Percentiles rank a stretch among this genome's conserved stretches.
phyloP scores from a whole-genome alignment of 2,797 vertebrate genomes.

The Poeciliopsis paucimaculata region DNA sequence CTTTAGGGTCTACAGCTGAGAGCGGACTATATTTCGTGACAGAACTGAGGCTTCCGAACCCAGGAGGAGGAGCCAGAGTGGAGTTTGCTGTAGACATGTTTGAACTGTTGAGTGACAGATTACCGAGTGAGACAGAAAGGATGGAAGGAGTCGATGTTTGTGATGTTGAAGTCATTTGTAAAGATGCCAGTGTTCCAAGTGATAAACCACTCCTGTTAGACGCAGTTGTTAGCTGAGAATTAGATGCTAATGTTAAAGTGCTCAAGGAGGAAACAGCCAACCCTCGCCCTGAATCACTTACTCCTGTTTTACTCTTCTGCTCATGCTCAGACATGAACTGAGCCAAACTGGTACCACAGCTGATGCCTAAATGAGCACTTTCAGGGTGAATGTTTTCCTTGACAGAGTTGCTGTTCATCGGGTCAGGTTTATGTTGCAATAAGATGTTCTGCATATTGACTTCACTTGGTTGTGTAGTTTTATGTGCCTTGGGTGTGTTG shows the following conservation, averaged over 20 bases:
- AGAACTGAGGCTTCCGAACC: slow-evolving; percentile 75
- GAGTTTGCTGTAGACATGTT: slow-evolving; percentile 39
- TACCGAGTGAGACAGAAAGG: slow-evolving; percentile 76
- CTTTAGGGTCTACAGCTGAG: slow-evolving; percentile 69
- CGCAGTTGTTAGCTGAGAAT: slow-evolving; percentile 46
- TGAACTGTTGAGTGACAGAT: slow-evolving; percentile 70
- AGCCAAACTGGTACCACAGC: slow-evolving; percentile 65
- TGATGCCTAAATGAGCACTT: slow-evolving; percentile 7
- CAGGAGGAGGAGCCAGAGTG: slow-evolving; percentile 61
- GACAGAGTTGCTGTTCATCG: slow-evolving; percentile 11
- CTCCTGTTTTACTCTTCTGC: slow-evolving; percentile 49
- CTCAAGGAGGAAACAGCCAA: slow-evolving; percentile 38
- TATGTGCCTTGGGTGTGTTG: slow-evolving; percentile 58
- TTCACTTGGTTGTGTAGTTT: slow-evolving; percentile 23
- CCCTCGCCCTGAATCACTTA: slow-evolving; percentile 15
- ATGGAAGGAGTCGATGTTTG: slow-evolving; percentile 51
- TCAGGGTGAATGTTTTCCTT: slow-evolving; percentile 29
- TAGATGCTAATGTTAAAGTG: slow-evolving; percentile 37
- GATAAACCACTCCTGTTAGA: slow-evolving; percentile 64
- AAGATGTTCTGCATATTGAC: slow-evolving; percentile 68
- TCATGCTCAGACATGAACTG: slow-evolving; percentile 74
- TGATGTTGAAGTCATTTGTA: slow-evolving; percentile 49
- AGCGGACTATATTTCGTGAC: slow-evolving; percentile 65
- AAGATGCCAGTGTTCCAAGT: slow-evolving; percentile 63
- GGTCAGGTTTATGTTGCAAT: slow-evolving; percentile 52